phyloP scores from a whole-genome alignment of 2,888 invertebrate genomes.

The Drosophila ezoana region DNA sequence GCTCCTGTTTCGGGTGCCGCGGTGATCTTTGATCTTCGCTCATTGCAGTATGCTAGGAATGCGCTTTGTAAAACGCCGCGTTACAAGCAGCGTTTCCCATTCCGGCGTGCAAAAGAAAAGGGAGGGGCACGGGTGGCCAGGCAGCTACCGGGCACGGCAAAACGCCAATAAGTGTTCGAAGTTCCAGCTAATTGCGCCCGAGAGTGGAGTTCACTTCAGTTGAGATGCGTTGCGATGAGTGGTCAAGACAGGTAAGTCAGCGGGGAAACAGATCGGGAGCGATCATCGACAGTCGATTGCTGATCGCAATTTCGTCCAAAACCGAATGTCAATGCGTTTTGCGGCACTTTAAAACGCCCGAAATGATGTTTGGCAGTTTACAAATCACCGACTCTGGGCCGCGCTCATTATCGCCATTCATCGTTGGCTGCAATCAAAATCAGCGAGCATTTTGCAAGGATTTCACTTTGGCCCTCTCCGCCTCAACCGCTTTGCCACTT shows the following conservation, averaged over 20 bases:
- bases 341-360: slow-evolving; percentile 75
- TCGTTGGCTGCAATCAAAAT: slow-evolving; percentile 65
- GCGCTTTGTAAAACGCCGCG: slow-evolving; percentile 79
- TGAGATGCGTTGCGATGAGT: background rate
- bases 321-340: slow-evolving; percentile 76
- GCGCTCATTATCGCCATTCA: slow-evolving; percentile 75
- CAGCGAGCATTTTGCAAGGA: slow-evolving; percentile 63
- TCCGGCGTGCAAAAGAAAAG: slow-evolving; percentile 4
- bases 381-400: slow-evolving; percentile 69
- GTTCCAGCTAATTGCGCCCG: slow-evolving; percentile 70
- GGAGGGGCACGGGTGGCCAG: background rate
- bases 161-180: slow-evolving; percentile 80
- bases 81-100: slow-evolving; percentile 58
- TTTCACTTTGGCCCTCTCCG: slow-evolving; percentile 54
- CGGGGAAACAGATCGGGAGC: slow-evolving; percentile 28
- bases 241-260: slow-evolving; percentile 15
- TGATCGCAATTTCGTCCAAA: slow-evolving; percentile 65
- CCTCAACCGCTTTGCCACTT: slow-evolving; percentile 38
- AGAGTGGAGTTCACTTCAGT: slow-evolving; percentile 41
- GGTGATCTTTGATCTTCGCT: slow-evolving; percentile 76
- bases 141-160: slow-evolving; percentile 38
- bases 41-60: slow-evolving; percentile 65
- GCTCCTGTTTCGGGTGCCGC: slow-evolving; percentile 72
- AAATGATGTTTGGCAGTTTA: slow-evolving; percentile 79
- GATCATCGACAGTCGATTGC: slow-evolving; percentile 57